Evolutionary conservation across 2,888 invertebrate species (phyloP).

Genomic region (Coleophora flavipennella): DNA sequence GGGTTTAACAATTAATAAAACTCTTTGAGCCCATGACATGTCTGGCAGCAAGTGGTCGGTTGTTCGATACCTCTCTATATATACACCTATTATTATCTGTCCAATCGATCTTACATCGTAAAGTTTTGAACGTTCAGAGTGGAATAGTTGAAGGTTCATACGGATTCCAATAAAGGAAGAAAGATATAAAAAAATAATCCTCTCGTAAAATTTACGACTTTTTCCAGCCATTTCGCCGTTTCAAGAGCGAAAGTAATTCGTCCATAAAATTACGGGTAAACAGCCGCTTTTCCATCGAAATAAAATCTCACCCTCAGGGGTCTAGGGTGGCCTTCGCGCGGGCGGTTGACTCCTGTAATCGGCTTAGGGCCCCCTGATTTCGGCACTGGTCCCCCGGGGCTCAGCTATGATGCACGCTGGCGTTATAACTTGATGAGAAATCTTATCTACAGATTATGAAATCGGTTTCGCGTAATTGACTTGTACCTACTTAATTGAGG

Average conservation of each 20-base stretch:
- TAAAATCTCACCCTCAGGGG: conserved; percentile 44
- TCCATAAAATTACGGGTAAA: conserved; percentile 68
- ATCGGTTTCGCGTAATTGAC: conserved; percentile 67
- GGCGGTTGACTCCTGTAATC: conserved; percentile 66
- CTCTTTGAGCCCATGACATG: conserved; percentile 32
- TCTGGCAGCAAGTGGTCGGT: conserved; percentile 38
- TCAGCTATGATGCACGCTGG: conserved; percentile 46
- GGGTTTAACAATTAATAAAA: conserved; percentile 69
- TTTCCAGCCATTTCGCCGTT: conserved; percentile 59
- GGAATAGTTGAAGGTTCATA: no score
- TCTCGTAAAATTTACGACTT: conserved; percentile 56
- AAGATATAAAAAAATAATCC: conserved; percentile 58
- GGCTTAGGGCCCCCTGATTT: conserved; percentile 58
- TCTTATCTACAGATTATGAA: conserved; percentile 67
- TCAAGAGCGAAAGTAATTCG: conserved; percentile 66
- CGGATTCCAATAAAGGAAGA: conserved; percentile 39
- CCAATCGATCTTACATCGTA: conserved; percentile 7
- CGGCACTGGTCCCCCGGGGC: conserved; percentile 36
- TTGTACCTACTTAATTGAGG: conserved; percentile 32
- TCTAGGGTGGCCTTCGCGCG: conserved; percentile 14
- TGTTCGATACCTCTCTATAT: conserved; percentile 24
- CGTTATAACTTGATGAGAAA: conserved; percentile 64
- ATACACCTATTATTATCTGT: conserved; percentile 21
- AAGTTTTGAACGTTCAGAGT: background rate
- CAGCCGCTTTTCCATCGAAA: conserved; percentile 66